Evolutionary conservation across 2,113 vertebrate species (phyloP), one percentile per base, ranked within the genome.

Genomic region (Tyrannus savana): DNA sequence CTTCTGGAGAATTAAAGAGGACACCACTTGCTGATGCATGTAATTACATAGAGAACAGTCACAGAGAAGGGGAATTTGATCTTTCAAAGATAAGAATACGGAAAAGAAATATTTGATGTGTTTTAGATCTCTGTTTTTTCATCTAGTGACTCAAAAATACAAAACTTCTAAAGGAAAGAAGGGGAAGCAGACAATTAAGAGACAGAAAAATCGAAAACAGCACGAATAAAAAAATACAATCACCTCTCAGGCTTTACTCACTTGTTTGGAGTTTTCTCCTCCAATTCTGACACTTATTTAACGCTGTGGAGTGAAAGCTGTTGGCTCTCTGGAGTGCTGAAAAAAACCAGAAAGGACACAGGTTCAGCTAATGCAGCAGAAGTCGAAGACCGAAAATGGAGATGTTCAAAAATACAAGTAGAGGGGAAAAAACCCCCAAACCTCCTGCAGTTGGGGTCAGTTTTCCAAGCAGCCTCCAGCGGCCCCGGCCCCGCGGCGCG

Each of bases 211-310:
- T 3, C 35, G 41, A 10, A 64, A 22, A 39, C 14, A 47, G 33
- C 6, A 53, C 3, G 4, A 64, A 53, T 0, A 76, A 59, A 62
- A 69, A 73, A 23, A 27, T 5, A 12, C 7, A 71, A 7, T 39
- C 0, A 1, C 21, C 81, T 46, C 41, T 75, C 12, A 3, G 47
- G 23, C 11, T 96, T 89, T 95, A 98, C 98, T 98, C 95, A 98
- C 98, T 97, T 0, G 71, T 96, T 52, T 97, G 98, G 80, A 98
- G 97, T 94, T 96, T 98, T 92, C 94, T 98, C 55, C 97, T 98
- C 98, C 98, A 98, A 59, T 77, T 97, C 50, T 98, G 97, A 42
- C 90, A 97, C 71, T 97, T 97, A 86, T 89, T 98, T 24, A 95
- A 55, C 0, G 96, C 59, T 5, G 95, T 63, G 69, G 87, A 62